phyloP scores from a whole-genome alignment of 2,113 vertebrate species.

The Phrynocephalus versicolor region DNA sequence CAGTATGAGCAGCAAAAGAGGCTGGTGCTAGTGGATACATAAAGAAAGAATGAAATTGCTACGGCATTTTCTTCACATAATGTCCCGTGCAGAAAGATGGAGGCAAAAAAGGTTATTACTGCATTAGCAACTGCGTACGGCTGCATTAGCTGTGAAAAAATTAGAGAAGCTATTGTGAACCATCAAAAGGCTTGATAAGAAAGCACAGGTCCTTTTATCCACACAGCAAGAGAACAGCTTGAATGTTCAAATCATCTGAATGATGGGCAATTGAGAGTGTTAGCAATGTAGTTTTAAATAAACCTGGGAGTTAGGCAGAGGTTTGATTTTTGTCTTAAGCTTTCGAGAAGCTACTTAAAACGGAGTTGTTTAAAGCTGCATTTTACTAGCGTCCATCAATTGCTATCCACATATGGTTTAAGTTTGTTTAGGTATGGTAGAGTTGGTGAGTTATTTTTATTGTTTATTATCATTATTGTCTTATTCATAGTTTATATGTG shows the following conservation, averaged over 20 bases:
- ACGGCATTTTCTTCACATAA: neutral
- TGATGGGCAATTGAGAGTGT: neutral
- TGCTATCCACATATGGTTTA: too few species aligned
- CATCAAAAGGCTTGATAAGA: neutral
- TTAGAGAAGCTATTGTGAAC: neutral
- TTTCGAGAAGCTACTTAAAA: neutral
- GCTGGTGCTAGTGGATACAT: neutral
- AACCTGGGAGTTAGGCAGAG: neutral
- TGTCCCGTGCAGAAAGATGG: neutral
- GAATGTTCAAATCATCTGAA: neutral
- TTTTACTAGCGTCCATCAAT: too few species aligned
- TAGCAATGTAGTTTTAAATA: neutral
- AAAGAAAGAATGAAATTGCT: constrained; percentile 2
- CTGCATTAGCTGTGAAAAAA: neutral
- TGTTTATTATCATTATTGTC: too few species aligned
- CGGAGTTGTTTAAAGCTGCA: too few species aligned
- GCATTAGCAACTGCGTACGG: neutral
- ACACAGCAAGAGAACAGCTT: neutral
- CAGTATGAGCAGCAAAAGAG: constrained; percentile 17
- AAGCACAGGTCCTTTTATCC: neutral
- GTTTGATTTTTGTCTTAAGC: too few species aligned
- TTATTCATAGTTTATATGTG: too few species aligned
- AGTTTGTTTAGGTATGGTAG: too few species aligned
- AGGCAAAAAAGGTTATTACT: neutral
- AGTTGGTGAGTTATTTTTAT: too few species aligned